phyloP scores from a whole-genome alignment of 2,888 invertebrate species.

The Cosmopolites sordidus region DNA sequence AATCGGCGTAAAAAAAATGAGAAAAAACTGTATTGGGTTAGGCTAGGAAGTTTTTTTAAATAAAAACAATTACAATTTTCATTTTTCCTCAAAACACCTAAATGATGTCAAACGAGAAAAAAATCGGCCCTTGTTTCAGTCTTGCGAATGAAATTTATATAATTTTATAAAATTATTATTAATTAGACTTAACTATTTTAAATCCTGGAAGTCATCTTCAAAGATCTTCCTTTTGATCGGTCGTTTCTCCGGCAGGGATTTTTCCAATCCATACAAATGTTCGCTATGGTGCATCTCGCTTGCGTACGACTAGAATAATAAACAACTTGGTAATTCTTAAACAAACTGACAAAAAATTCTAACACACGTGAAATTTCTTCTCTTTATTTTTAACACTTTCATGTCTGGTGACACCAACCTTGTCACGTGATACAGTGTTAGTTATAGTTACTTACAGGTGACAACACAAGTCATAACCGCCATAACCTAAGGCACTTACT shows the following conservation, averaged over 20 bases:
- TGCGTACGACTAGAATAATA: conserved; percentile 49
- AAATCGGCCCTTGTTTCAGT: conserved; percentile 26
- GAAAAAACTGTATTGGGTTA: not conserved
- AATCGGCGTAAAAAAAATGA: not conserved
- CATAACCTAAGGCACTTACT: too few relatives aligned
- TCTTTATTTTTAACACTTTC: too few relatives aligned
- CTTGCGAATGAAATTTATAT: conserved; percentile 28
- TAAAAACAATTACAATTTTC: not conserved
- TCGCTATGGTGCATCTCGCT: conserved; percentile 53
- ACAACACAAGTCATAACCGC: too few relatives aligned
- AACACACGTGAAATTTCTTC: too few relatives aligned
- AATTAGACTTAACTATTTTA: conserved; percentile 19
- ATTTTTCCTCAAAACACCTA: not conserved
- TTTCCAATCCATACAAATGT: conserved; percentile 51
- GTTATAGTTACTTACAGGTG: too few relatives aligned
- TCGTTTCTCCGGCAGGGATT: conserved; percentile 39
- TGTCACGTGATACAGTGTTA: too few relatives aligned
- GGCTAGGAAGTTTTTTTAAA: not conserved
- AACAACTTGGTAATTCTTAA: not conserved
- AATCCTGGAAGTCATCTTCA: conserved; percentile 23
- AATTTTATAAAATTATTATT: not conserved
- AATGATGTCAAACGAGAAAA: not conserved
- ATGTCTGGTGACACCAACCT: too few relatives aligned
- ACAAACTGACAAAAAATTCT: too few relatives aligned
- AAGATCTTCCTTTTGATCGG: conserved; percentile 38